These are phyloP conservation scores for Muscicapa adusta DNA, from an alignment of 2,113 vertebrate species.

Conservation along the genomic window DNA sequence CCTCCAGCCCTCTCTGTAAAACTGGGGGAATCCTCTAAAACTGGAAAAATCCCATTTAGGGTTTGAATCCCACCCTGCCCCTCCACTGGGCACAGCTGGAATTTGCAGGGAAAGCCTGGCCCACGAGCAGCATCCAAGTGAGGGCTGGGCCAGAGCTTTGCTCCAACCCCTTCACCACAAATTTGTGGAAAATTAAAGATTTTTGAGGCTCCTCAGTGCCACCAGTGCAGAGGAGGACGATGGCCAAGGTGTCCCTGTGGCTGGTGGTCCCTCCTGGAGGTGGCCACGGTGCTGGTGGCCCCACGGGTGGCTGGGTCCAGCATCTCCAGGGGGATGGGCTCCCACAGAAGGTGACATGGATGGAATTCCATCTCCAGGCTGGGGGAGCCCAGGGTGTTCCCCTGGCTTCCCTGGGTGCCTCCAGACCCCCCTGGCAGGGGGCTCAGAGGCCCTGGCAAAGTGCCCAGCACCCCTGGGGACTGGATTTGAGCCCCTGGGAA, in stretches of 20 bases:
- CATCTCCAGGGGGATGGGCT: background rate
- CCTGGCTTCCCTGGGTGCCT: no score
- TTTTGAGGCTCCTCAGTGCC: background rate
- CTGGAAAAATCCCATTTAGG: background rate
- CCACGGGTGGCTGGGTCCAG: background rate
- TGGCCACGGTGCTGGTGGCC: no score
- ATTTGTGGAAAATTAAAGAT: fast-evolving
- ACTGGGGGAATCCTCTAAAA: background rate
- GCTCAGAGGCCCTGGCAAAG: no score
- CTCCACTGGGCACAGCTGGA: background rate
- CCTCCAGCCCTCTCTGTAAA: fast-evolving
- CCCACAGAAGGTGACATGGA: background rate
- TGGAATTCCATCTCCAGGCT: background rate
- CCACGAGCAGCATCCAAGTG: background rate
- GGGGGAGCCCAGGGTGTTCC: no score
- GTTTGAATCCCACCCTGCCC: background rate
- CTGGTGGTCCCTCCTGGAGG: background rate
- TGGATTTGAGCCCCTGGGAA: no score
- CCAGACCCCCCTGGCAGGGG: no score
- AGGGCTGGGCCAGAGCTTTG: background rate
- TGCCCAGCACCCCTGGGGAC: no score
- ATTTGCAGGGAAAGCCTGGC: no score
- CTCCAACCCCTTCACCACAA: background rate
- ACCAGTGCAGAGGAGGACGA: fast-evolving
- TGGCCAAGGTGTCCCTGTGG: background rate